phyloP scores from a whole-genome alignment of 2,113 vertebrate genomes.

The Pontoporia blainvillei region DNA sequence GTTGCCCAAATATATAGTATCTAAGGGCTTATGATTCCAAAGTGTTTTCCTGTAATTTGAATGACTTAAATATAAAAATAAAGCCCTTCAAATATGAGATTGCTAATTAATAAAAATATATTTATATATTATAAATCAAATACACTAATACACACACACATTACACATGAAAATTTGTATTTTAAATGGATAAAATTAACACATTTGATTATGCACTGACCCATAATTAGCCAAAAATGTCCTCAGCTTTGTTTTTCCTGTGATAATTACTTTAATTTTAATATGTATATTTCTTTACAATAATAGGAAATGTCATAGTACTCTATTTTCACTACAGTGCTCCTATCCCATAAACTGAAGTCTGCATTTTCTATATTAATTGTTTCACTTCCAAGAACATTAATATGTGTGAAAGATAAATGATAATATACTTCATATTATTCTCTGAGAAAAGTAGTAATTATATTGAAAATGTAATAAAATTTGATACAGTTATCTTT shows the following conservation, averaged over 20 bases:
- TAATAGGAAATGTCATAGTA: not conserved
- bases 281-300: not conserved
- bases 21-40: not conserved
- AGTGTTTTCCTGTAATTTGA: not conserved
- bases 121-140: not conserved
- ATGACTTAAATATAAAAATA: not conserved
- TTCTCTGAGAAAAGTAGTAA: conserved; percentile 19
- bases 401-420: not conserved
- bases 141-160: not conserved
- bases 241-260: not conserved
- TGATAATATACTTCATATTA: not conserved
- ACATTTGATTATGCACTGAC: not conserved
- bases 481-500: not conserved
- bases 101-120: not conserved
- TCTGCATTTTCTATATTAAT: not conserved
- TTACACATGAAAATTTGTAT: not conserved
- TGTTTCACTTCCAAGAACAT: not conserved
- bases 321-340: not conserved
- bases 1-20: not conserved
- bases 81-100: not conserved
- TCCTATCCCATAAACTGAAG: not conserved
- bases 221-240: not conserved
- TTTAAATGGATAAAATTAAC: not conserved
- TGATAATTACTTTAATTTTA: not conserved
- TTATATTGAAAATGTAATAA: not conserved